Evolutionary conservation across 2,797 vertebrate species (phyloP).

Genomic region (Tympanoctomys barrerae): DNA sequence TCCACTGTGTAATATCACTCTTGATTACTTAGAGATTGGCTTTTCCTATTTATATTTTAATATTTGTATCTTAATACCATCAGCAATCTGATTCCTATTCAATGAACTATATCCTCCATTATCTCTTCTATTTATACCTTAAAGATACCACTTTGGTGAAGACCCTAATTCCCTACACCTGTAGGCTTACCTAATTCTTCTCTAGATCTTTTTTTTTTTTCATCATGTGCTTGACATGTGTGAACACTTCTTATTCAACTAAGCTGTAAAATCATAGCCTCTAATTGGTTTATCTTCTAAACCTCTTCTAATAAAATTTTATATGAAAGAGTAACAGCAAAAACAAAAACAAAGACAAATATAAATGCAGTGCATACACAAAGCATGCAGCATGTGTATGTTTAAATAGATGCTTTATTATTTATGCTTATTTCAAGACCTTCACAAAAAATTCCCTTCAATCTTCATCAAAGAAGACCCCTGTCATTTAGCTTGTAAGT

Average conservation of each 20-base stretch:
- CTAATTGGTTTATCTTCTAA: neutral
- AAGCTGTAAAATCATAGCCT: neutral
- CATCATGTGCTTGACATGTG: neutral
- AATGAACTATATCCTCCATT: neutral
- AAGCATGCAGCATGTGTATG: neutral
- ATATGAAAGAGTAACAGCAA: too few relatives aligned
- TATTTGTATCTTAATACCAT: neutral
- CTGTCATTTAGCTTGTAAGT: neutral
- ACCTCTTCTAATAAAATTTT: neutral
- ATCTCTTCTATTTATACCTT: neutral
- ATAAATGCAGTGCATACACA: neutral
- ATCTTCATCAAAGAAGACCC: neutral
- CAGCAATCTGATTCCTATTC: neutral
- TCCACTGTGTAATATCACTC: neutral
- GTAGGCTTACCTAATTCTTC: neutral
- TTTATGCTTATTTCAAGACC: neutral
- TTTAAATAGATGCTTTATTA: slow-evolving; percentile 22
- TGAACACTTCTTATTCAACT: neutral
- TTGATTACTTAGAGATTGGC: neutral
- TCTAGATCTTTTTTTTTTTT: neutral
- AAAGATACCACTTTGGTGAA: neutral
- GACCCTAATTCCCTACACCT: neutral
- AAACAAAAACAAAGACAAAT: too few relatives aligned
- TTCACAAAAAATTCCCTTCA: neutral
- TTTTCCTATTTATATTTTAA: neutral